Percentiles rank a stretch among this genome's conserved stretches.
Evolutionary conservation across 2,113 vertebrate genomes (phyloP).

Genomic region (Sylvietta virens): DNA sequence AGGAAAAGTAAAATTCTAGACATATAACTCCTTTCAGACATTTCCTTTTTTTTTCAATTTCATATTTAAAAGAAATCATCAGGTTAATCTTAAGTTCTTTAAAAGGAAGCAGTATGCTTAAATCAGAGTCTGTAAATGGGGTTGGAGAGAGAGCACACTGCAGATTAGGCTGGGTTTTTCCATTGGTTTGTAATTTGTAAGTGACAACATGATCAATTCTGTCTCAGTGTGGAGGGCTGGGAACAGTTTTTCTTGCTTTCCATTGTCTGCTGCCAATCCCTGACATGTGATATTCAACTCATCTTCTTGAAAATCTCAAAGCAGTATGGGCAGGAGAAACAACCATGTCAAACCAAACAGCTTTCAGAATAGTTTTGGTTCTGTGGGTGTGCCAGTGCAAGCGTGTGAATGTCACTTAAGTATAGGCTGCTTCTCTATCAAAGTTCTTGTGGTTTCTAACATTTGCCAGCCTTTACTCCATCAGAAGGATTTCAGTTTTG

Average conservation of each 20-base stretch:
- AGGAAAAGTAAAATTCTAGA: slow-evolving; percentile 8
- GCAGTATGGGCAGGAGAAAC: neutral
- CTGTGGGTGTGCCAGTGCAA: fast-evolving
- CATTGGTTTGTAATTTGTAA: slow-evolving; percentile 22
- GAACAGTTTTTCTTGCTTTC: slow-evolving; percentile 21
- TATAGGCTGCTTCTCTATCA: neutral
- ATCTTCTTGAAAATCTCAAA: neutral
- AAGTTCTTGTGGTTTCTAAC: slow-evolving; percentile 13
- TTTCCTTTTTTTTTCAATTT: neutral
- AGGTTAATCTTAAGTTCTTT: slow-evolving; percentile 40
- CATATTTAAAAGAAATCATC: slow-evolving; percentile 21
- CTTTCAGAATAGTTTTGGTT: neutral
- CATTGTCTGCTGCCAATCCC: neutral
- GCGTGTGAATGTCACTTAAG: neutral
- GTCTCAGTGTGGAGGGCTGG: neutral
- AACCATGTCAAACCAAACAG: neutral
- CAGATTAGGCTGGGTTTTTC: neutral
- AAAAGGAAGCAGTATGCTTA: slow-evolving; percentile 5
- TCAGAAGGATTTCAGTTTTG: neutral
- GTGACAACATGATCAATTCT: slow-evolving; percentile 25
- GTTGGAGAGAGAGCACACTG: neutral
- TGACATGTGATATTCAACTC: neutral
- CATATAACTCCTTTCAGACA: neutral
- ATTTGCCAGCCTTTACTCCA: neutral
- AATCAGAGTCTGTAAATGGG: neutral